Evolutionary conservation across 2,113 vertebrate genomes (phyloP).

Genomic region (Lycocorax pyrrhopterus): DNA sequence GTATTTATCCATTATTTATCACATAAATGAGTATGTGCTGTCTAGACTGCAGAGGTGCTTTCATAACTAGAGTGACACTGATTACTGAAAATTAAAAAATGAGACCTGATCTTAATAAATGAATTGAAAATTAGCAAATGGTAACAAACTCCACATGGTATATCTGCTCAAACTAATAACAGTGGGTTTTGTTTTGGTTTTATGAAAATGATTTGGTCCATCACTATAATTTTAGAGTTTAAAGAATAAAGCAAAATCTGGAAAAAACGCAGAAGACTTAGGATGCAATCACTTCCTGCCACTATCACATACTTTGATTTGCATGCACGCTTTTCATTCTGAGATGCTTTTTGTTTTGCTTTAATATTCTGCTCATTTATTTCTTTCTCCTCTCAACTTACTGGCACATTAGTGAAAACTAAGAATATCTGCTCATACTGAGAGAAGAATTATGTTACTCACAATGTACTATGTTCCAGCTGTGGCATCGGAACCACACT

Average conservation of each 20-base stretch:
- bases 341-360: neutral
- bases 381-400: neutral
- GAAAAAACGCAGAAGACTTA: neutral
- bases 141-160: neutral
- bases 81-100: slow-evolving; percentile 61
- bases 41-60: slow-evolving; percentile 65
- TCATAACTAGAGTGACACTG: slow-evolving; percentile 43
- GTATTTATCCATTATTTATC: slow-evolving; percentile 72
- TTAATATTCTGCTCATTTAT: neutral
- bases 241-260: slow-evolving; percentile 11
- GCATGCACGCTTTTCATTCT: neutral
- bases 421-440: neutral
- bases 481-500: neutral
- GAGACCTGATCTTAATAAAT: slow-evolving; percentile 55
- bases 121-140: slow-evolving; percentile 50
- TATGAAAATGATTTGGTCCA: neutral
- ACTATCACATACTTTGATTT: neutral
- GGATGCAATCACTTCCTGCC: neutral
- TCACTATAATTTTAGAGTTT: neutral
- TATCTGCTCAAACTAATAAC: neutral
- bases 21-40: slow-evolving; percentile 56
- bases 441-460: neutral
- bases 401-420: neutral
- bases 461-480: neutral
- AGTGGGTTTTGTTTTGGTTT: neutral